Evolutionary conservation across 2,888 invertebrate species (phyloP).

Genomic region (Eugnorisma glareosa): DNA sequence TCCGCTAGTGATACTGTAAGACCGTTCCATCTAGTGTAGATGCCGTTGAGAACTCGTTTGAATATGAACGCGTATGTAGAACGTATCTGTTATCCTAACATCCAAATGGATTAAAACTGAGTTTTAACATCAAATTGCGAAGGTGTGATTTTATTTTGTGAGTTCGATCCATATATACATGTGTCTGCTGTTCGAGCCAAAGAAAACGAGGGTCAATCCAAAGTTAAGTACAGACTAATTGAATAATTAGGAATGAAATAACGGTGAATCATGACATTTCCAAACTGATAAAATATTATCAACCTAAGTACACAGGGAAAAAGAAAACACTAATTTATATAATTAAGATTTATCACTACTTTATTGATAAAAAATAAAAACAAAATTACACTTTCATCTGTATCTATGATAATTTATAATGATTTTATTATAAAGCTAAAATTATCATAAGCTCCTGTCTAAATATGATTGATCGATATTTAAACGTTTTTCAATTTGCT

Average conservation of each 20-base stretch:
- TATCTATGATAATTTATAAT: constrained; percentile 39
- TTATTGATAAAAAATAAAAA: constrained; percentile 58
- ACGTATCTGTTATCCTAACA: not conserved
- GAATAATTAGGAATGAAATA: not conserved
- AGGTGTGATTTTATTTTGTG: not conserved
- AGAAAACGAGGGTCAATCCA: not conserved
- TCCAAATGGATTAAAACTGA: not conserved
- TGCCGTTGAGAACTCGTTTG: too few relatives aligned
- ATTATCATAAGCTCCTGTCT: constrained; percentile 60
- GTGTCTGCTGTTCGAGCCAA: not conserved
- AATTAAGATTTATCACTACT: constrained; percentile 42
- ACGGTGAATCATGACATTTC: constrained; percentile 34
- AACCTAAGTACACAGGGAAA: constrained; percentile 7
- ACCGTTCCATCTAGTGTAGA: too few relatives aligned
- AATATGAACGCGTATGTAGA: not conserved
- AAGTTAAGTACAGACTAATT: not conserved
- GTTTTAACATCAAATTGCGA: not conserved
- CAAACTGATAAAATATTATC: constrained; percentile 23
- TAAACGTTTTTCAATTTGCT: constrained; percentile 74
- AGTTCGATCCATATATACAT: not conserved
- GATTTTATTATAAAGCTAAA: constrained; percentile 42
- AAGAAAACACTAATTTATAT: constrained; percentile 42
- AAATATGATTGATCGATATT: constrained; percentile 78
- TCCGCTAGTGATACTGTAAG: too few relatives aligned
- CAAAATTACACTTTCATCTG: constrained; percentile 43